Percentiles rank a stretch among this genome's conserved stretches.
Evolutionary conservation across 2,888 invertebrate species (phyloP).

Genomic region (Venustoraphidia nigricollis): DNA sequence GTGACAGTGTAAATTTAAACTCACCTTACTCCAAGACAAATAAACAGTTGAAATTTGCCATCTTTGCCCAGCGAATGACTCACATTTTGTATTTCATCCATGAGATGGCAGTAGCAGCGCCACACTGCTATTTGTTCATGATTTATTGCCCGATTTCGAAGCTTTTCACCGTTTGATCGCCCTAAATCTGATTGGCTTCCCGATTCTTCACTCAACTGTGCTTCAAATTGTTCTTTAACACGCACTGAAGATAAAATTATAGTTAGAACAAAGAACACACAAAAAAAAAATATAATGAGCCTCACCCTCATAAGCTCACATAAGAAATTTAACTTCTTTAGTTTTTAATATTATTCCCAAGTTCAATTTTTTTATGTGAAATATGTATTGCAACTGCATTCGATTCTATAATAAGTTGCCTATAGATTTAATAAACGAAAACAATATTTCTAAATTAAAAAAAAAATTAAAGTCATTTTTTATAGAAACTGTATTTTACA

Average conservation of each 20-base stretch:
- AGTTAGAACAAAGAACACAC: too few species aligned
- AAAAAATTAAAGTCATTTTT: too few species aligned
- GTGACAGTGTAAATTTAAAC: conserved; percentile 6
- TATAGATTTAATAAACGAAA: too few species aligned
- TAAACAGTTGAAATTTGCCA: conserved; percentile 93
- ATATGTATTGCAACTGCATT: too few species aligned
- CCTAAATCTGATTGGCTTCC: conserved; percentile 16
- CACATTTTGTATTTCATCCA: conserved; percentile 75
- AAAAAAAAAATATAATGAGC: too few species aligned
- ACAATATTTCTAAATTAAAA: too few species aligned
- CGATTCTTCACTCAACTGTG: conserved; percentile 46
- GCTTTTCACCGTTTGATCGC: conserved; percentile 22
- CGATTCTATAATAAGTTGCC: too few species aligned
- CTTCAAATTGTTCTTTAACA: conserved; percentile 68
- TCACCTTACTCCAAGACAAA: conserved; percentile 85
- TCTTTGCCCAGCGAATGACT: conserved; percentile 89
- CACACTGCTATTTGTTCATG: conserved; percentile 56
- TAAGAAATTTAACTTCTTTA: too few species aligned
- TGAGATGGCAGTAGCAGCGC: conserved; percentile 75
- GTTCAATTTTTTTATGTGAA: too few species aligned
- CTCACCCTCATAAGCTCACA: too few species aligned
- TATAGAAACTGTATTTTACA: too few species aligned
- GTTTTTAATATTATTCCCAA: too few species aligned
- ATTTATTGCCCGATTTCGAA: conserved; percentile 26
- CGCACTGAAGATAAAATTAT: conserved; percentile 37